Percentiles rank a stretch among this genome's conserved stretches.
Evolutionary conservation across 2,797 vertebrate genomes (phyloP).

Genomic region (Petrocephalus sullivani): DNA sequence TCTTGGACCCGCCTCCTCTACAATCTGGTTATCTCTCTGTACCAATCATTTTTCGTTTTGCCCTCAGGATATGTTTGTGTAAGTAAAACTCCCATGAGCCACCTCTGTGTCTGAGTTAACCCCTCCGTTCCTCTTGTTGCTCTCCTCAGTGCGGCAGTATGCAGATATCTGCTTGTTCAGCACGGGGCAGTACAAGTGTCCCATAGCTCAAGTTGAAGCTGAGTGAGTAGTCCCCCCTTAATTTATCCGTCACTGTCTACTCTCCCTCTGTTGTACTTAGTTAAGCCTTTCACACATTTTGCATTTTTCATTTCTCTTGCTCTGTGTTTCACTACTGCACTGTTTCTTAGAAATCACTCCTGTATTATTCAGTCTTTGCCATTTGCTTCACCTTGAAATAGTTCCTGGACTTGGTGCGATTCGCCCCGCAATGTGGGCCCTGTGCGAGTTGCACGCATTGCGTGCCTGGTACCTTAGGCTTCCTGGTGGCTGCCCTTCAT

Average conservation of each 20-base stretch:
- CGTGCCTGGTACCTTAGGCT: no score
- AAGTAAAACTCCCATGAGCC: no score
- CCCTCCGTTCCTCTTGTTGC: not conserved
- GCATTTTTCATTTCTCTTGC: not conserved
- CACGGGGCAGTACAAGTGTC: slow-evolving; percentile 79
- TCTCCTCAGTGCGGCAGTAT: slow-evolving; percentile 71
- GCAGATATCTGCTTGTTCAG: slow-evolving; percentile 84
- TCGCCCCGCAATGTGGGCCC: not conserved
- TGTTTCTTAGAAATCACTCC: not conserved
- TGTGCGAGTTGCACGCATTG: not conserved
- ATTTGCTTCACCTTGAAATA: not conserved
- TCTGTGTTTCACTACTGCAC: not conserved
- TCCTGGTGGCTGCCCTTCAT: no score
- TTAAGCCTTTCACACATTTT: not conserved
- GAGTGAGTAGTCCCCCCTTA: slow-evolving; percentile 64
- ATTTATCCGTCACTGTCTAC: not conserved
- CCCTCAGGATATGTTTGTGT: no score
- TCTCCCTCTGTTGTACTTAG: not conserved
- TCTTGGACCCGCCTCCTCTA: no score
- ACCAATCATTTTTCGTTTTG: no score
- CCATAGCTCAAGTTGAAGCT: slow-evolving; percentile 69
- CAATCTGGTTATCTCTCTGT: no score
- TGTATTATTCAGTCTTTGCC: not conserved
- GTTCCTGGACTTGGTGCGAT: not conserved
- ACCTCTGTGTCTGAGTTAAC: no score